Percentiles rank a stretch among this genome's conserved stretches.
Conservation (phyloP, 2,113 vertebrate species). For the Aramus guarauna region DNA sequence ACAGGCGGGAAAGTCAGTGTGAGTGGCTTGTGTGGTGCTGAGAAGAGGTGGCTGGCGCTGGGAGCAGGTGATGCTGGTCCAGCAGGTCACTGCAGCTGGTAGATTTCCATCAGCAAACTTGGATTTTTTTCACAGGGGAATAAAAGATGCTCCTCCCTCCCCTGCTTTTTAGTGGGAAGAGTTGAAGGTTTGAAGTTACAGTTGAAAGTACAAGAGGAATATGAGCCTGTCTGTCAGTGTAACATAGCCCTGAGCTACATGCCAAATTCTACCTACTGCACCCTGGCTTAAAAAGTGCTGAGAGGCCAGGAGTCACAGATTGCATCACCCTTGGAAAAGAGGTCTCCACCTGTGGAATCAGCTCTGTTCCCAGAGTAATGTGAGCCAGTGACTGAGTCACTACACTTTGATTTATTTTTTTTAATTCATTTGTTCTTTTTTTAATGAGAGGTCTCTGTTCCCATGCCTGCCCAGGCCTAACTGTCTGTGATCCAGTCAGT, state of each 20-base stretch:
- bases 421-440: background rate
- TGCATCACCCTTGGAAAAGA: background rate
- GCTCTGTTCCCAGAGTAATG: background rate
- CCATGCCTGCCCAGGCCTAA: background rate
- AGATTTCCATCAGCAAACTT: background rate
- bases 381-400: background rate
- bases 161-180: background rate
- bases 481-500: background rate
- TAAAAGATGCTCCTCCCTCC: background rate
- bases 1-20: background rate
- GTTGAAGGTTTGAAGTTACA: background rate
- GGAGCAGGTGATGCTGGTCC: background rate
- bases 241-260: background rate
- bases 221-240: rapidly evolving
- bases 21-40: background rate
- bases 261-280: background rate
- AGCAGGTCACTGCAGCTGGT: background rate
- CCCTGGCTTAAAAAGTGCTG: background rate
- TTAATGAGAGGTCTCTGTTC: background rate
- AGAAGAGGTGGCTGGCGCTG: background rate
- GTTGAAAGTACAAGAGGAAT: background rate
- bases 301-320: background rate
- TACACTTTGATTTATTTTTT: background rate
- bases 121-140: background rate
- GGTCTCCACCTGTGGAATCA: background rate